Conservation (phyloP, 2,113 vertebrate species). For the Microcebus tavaratra region DNA sequence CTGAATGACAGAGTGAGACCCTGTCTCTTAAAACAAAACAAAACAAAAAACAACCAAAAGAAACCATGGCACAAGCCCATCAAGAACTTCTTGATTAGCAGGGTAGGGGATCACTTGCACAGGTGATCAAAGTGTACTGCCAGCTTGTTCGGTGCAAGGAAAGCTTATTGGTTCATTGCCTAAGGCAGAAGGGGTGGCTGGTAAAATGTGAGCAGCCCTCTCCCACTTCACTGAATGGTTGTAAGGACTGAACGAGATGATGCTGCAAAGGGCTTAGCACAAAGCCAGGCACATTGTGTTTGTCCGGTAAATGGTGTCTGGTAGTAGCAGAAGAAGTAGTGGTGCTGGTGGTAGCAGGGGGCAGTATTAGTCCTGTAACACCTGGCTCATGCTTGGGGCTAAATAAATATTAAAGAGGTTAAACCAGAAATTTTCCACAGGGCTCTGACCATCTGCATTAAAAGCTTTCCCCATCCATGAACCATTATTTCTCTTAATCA, state of each 20-base stretch:
- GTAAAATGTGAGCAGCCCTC: too few relatives aligned
- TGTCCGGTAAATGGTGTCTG: not conserved
- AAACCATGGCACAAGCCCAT: not conserved
- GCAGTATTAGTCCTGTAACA: not conserved
- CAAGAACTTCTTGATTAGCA: not conserved
- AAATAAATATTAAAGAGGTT: not conserved
- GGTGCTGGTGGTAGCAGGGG: not conserved
- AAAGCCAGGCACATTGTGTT: not conserved
- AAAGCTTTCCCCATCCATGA: not conserved
- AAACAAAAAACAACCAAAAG: too few relatives aligned
- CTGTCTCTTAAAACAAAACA: too few relatives aligned
- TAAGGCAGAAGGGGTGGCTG: not conserved
- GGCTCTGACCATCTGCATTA: not conserved
- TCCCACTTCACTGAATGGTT: not conserved
- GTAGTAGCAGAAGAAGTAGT: not conserved
- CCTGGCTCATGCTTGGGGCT: not conserved
- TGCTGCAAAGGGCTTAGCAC: not conserved
- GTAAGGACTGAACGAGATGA: not conserved
- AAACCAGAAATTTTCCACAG: not conserved
- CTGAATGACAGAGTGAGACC: too few relatives aligned
- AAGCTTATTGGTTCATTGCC: not conserved
- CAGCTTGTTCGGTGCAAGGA: not conserved
- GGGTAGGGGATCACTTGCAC: not conserved
- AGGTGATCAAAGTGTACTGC: not conserved
- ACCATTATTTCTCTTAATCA: not conserved